A percentile compares a stretch with the other conserved stretches of the same genome.
These are phyloP conservation scores for Dasyprocta punctata DNA, from an alignment of 2,113 vertebrate species.

Conservation along the genomic window DNA sequence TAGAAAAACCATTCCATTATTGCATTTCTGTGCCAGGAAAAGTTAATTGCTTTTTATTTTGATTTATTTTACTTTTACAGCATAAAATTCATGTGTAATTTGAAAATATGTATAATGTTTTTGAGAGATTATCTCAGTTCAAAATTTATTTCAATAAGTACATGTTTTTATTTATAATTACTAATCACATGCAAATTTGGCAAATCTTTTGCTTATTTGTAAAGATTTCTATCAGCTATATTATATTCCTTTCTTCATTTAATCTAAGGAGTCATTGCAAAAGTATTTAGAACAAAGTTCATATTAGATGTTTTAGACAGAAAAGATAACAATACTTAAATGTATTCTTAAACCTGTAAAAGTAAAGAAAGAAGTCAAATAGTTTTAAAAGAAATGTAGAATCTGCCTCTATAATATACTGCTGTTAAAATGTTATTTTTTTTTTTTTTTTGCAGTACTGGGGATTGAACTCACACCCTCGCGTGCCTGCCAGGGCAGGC, in stretches of 20 bases:
- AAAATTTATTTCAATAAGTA: background rate
- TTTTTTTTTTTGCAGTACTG: too few species aligned
- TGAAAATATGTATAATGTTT: background rate
- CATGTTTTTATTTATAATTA: background rate
- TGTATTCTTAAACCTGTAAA: background rate
- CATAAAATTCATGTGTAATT: background rate
- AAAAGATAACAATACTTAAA: background rate
- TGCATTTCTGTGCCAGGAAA: background rate
- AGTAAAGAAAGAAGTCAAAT: background rate
- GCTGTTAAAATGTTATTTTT: background rate
- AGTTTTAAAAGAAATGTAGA: background rate
- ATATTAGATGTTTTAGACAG: background rate
- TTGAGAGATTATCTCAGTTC: background rate
- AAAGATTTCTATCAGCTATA: background rate
- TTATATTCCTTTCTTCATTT: background rate
- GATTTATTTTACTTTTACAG: background rate
- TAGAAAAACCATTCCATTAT: background rate
- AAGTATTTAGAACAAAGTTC: background rate
- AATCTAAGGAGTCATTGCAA: background rate
- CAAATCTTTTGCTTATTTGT: background rate
- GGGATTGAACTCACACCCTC: too few species aligned
- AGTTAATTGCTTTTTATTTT: background rate
- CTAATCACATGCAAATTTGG: background rate
- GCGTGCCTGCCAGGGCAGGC: too few species aligned
- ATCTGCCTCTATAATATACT: background rate